Evolutionary conservation across 2,888 invertebrate genomes (phyloP), one percentile per base, ranked within the genome.

Genomic region (Ptychoptera albimana): DNA sequence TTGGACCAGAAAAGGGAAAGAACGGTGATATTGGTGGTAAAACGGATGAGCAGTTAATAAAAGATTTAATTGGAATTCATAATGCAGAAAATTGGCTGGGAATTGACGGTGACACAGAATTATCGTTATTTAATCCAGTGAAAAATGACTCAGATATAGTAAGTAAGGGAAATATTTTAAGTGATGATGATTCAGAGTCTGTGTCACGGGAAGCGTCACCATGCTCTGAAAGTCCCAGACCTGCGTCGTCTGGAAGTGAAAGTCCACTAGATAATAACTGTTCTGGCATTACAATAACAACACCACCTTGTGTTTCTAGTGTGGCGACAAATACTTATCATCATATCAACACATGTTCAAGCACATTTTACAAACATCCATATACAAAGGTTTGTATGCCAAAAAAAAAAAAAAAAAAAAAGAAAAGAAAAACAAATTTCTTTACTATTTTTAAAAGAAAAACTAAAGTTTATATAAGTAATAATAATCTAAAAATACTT

Each of bases 41-140:
- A 66, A 75, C 82, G 0, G 88, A 91, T 57, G 91, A 93, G 55
- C 79, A 92, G 57, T 70, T 93, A 30, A 88, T 91, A 29, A 70
- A 80, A 44, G 91, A 89, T 61, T 73, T 94, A 48, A 88, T 91
- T 55, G 82, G 85, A 51, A 87, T 88, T 53, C 93, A 93, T 66
- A 93, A 92, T 59, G 87, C 88, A 1, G 92, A 92, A 63, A 87
- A 89, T 64, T 93, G 91, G 91, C 71, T 92, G 9, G 87, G 88
- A 29, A 82, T 91, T 62, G 89, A 91, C 57, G 87, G 82, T 2
- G 89, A 89, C 57, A 82, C 85, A 37, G 87, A 87, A 54, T 65
- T 87, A 61, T 78, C 77, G 35, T 72, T 87, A 61, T 87, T 88
- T 62, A 86, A 86, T 50, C 78, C 75, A 15, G 64, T 71, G 44